Evolutionary conservation across 1,140 invertebrate species (phyloP).

Genomic region (Druon quercuslanigerum): DNA sequence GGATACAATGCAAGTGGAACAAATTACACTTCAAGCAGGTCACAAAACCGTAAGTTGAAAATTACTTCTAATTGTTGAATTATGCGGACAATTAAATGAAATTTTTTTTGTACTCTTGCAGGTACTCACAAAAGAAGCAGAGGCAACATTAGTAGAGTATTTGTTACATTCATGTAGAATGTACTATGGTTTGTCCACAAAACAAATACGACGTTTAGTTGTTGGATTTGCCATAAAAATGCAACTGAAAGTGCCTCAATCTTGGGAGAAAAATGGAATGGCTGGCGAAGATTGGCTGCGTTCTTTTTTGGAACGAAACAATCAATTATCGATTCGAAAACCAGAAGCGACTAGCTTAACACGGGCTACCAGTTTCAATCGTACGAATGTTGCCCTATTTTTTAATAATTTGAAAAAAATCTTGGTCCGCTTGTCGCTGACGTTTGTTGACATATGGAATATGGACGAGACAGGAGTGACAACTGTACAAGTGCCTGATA

Average conservation of each 20-base stretch:
- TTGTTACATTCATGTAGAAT: constrained; percentile 56
- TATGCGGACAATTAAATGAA: no score
- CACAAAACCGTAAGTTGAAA: no score
- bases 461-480: no score
- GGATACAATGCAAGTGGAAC: no score
- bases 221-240: constrained; percentile 61
- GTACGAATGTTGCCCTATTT: constrained; percentile 60
- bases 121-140: constrained; percentile 41
- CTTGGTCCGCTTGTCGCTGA: constrained; percentile 53
- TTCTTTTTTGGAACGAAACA: constrained; percentile 65
- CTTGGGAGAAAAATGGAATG: constrained; percentile 54
- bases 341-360: constrained; percentile 67
- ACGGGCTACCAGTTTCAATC: constrained; percentile 67
- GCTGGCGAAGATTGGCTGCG: constrained; percentile 68
- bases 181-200: constrained; percentile 60
- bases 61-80: no score
- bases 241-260: constrained; percentile 48
- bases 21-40: no score
- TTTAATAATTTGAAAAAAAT: constrained; percentile 62
- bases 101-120: constrained; percentile 10
- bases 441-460: constrained; percentile 51
- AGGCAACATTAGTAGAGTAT: constrained; percentile 52
- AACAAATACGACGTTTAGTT: constrained; percentile 54
- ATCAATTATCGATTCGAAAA: constrained; percentile 59
- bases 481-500: constrained; percentile 54